Conservation (phyloP, 2,113 vertebrate genomes). For the Ursus arctos region DNA sequence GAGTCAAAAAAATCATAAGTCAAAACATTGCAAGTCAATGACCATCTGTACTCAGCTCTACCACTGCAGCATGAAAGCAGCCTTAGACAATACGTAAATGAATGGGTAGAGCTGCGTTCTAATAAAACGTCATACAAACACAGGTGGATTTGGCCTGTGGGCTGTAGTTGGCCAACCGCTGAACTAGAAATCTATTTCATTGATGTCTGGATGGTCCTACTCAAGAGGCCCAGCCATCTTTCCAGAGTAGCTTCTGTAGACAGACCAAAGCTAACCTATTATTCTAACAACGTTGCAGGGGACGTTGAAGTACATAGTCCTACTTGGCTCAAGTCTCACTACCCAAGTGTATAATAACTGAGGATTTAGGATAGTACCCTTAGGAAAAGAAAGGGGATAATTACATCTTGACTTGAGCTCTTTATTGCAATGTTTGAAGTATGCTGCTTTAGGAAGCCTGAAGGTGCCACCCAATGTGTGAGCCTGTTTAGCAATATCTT, state of each 20-base stretch:
- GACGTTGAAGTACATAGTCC: background rate
- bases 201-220: background rate
- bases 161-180: background rate
- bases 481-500: slow-evolving; percentile 44
- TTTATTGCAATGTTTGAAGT: slow-evolving; percentile 51
- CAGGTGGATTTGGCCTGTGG: background rate
- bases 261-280: slow-evolving; percentile 8
- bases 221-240: background rate
- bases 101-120: background rate
- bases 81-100: background rate
- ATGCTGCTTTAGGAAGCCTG: background rate
- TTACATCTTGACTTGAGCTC: slow-evolving; percentile 64
- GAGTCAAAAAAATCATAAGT: background rate
- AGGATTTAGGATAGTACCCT: slow-evolving; percentile 59
- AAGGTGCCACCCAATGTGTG: slow-evolving; percentile 20
- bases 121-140: slow-evolving; percentile 57
- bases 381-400: slow-evolving; percentile 58
- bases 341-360: slow-evolving; percentile 67
- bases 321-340: slow-evolving; percentile 24
- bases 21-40: background rate
- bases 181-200: slow-evolving; percentile 31
- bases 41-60: background rate
- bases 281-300: slow-evolving; percentile 28
- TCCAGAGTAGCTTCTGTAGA: slow-evolving; percentile 14
- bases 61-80: background rate